Conservation (phyloP, 2,888 invertebrate species). For the Arctia plantaginis region DNA sequence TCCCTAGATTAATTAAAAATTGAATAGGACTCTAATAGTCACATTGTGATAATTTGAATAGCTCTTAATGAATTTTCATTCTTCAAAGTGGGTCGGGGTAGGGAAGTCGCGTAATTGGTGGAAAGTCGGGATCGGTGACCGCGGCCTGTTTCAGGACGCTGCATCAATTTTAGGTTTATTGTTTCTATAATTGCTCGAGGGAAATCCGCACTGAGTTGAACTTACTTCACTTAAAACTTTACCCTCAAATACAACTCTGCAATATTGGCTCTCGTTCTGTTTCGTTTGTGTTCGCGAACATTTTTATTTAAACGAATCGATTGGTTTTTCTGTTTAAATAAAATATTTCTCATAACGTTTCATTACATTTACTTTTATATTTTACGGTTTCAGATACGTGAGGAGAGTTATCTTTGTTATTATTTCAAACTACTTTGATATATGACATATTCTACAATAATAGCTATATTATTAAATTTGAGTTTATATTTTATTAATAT, state of each 20-base stretch:
- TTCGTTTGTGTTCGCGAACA: slow-evolving; percentile 42
- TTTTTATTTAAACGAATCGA: slow-evolving; percentile 49
- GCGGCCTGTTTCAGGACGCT: slow-evolving; percentile 68
- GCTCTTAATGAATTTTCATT: slow-evolving; percentile 83
- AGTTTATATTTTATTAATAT: too few relatives aligned
- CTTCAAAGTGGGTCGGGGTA: slow-evolving; percentile 75
- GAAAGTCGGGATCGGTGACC: slow-evolving; percentile 79
- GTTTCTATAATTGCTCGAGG: slow-evolving; percentile 83
- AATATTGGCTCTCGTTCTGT: slow-evolving; percentile 58
- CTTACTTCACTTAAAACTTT: slow-evolving; percentile 68
- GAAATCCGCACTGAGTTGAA: slow-evolving; percentile 66
- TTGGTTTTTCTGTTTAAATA: slow-evolving; percentile 45
- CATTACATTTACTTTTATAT: slow-evolving; percentile 11
- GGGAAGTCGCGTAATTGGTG: slow-evolving; percentile 77
- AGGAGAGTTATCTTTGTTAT: neutral
- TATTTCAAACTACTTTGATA: neutral
- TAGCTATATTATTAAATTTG: too few relatives aligned
- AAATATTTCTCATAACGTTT: slow-evolving; percentile 33
- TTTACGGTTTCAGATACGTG: neutral
- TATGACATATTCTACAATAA: neutral
- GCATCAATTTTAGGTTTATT: slow-evolving; percentile 84
- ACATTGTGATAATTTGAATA: slow-evolving; percentile 83
- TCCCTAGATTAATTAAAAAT: slow-evolving; percentile 75
- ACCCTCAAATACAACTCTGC: slow-evolving; percentile 52
- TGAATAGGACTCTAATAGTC: slow-evolving; percentile 76